Evolutionary conservation across 1,140 invertebrate species (phyloP).

Genomic region (Thaumetopoea pityocampa): DNA sequence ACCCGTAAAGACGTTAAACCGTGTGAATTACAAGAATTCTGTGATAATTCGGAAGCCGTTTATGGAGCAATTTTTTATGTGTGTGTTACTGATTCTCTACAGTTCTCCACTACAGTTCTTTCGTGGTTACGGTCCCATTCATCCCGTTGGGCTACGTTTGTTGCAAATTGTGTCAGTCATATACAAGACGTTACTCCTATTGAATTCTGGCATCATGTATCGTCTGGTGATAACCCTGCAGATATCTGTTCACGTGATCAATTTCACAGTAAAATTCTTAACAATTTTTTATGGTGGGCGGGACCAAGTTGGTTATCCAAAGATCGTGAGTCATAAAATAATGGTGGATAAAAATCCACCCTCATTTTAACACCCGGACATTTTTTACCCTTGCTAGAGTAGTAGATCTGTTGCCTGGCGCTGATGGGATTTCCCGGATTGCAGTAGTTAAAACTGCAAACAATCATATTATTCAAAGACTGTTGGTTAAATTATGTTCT

Average conservation of each 20-base stretch:
- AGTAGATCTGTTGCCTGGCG: no score
- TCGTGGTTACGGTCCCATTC: constrained; percentile 28
- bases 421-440: no score
- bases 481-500: no score
- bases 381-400: no score
- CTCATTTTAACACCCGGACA: background rate
- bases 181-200: constrained; percentile 22
- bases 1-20: constrained; percentile 1
- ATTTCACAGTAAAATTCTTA: no score
- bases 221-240: constrained; percentile 26
- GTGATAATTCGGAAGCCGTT: constrained; percentile 33
- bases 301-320: background rate
- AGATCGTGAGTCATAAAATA: no score
- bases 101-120: constrained; percentile 31
- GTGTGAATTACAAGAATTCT: constrained; percentile 38
- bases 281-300: no score
- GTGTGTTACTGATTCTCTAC: constrained; percentile 20
- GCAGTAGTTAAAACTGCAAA: no score
- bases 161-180: constrained; percentile 32
- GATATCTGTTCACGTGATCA: constrained; percentile 55
- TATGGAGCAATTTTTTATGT: constrained; percentile 39
- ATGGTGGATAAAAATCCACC: no score
- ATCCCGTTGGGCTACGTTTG: constrained; percentile 25
- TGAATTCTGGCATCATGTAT: constrained; percentile 33
- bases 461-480: no score